phyloP scores from a whole-genome alignment of 2,888 invertebrate genomes.

The Orthosia incerta region DNA sequence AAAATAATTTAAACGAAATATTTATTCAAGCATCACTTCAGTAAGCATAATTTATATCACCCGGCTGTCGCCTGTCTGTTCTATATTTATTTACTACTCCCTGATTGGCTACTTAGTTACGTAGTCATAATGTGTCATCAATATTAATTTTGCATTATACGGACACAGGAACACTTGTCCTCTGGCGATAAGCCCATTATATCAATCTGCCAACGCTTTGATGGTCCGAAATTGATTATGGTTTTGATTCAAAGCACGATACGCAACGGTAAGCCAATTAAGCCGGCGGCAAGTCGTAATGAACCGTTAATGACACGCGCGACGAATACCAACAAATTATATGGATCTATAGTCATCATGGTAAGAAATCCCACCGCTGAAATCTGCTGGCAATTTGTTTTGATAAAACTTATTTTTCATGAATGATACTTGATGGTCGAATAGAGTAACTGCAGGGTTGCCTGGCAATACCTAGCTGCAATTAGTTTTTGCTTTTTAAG shows the following conservation, averaged over 20 bases:
- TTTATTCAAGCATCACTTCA: neutral
- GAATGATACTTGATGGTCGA: no score
- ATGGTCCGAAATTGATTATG: slow-evolving; percentile 74
- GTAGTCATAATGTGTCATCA: slow-evolving; percentile 25
- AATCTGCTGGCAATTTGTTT: no score
- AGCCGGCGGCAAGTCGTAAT: slow-evolving; percentile 83
- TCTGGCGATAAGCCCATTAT: slow-evolving; percentile 49
- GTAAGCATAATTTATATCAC: slow-evolving; percentile 33
- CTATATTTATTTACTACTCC: slow-evolving; percentile 33
- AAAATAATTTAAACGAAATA: neutral
- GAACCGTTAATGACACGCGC: slow-evolving; percentile 86
- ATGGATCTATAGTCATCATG: slow-evolving; percentile 48
- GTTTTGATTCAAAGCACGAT: slow-evolving; percentile 85
- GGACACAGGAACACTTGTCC: slow-evolving; percentile 32
- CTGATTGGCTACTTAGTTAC: slow-evolving; percentile 34
- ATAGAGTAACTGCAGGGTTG: no score
- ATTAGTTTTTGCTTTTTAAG: no score
- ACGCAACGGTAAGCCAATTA: slow-evolving; percentile 87
- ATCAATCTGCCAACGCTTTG: slow-evolving; percentile 68
- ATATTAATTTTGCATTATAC: slow-evolving; percentile 35
- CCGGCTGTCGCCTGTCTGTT: slow-evolving; percentile 19
- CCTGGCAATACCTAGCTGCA: no score
- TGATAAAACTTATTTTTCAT: no score
- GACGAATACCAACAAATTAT: slow-evolving; percentile 81
- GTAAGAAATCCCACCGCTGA: no score